Evolutionary conservation across 2,797 vertebrate genomes (phyloP), one percentile per base, ranked within the genome.

Genomic region (Psittacula derbiana): DNA sequence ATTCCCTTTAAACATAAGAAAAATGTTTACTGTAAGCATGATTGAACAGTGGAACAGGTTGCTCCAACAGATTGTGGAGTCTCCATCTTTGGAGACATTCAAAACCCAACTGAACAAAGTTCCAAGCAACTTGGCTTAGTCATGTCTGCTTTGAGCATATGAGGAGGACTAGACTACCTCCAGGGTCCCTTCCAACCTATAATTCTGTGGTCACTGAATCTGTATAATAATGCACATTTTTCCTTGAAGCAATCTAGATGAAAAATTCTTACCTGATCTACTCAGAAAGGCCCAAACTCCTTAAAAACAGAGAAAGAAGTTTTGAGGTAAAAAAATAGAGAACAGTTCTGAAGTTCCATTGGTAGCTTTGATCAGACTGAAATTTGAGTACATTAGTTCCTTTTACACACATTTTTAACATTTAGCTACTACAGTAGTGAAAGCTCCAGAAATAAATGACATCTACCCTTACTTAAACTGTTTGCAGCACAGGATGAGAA

Each of bases 1-100:
- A 73, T 44, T 61, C 12, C 12, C 61, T 44, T 78, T 41, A 66
- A 84, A n/a, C 36, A 8, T 30, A 66, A 18, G 1, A 36, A 47
- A 69, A 14, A 4, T 2, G 0, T 61, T 25, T 41, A 28, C 41
- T 80, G 6, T 52, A 38, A 27, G 6, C 2, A 5, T 0, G 0
- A 64, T 0, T 60, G 47, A 80, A 36, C 12, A 57, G 27, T 9
- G 11, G 19, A 81, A 53, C 3, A 40, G 4, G 12, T 21, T 92
- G 6, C 11, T 24, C 31, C 57, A 52, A 81, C 8, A 13, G 5
- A 24, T 3, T 60, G 5, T 44, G 23, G 25, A 40, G 8, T 44
- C 15, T 38, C 25, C 8, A 28, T 38, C 23, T 16, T 43, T 58
- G 27, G 12, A 89, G 15, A 21, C 57, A 19, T 10, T 57, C 9